Conservation (phyloP, 2,888 invertebrate species). For the Aleiodes leptofemur region DNA sequence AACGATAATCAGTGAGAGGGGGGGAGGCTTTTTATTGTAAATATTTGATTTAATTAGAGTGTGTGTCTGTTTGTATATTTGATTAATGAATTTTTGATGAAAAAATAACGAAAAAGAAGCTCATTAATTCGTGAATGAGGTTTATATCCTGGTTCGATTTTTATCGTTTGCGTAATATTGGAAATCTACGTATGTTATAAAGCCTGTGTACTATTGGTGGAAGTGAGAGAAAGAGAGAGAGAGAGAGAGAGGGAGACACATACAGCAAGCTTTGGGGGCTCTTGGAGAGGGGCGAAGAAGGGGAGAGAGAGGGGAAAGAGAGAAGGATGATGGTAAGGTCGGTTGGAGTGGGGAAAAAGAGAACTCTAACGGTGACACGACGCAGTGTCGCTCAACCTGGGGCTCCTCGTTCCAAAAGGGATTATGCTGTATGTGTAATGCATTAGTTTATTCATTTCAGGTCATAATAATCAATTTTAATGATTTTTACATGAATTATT, state of each 20-base stretch:
- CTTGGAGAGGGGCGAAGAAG: neutral
- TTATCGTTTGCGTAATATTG: conserved; percentile 37
- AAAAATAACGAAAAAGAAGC: neutral
- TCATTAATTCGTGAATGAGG: neutral
- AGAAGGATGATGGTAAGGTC: conserved; percentile 35
- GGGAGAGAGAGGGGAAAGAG: conserved; percentile 11
- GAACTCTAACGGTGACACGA: conserved; percentile 70
- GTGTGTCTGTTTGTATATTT: too few relatives aligned
- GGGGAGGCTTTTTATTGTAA: neutral
- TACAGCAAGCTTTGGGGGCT: neutral
- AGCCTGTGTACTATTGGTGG: conserved; percentile 32
- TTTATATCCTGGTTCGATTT: conserved; percentile 11
- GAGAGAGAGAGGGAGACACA: conserved; percentile 31
- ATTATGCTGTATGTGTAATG: conserved; percentile 41
- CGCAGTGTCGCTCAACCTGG: conserved; percentile 65
- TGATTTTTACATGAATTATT: conserved; percentile 5
- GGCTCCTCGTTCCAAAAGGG: conserved; percentile 50
- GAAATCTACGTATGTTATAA: conserved; percentile 32
- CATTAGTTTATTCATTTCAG: conserved; percentile 24
- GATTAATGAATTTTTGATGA: neutral
- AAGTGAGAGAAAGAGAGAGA: conserved; percentile 17
- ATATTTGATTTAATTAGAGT: neutral
- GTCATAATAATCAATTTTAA: neutral
- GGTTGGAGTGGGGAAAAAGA: conserved; percentile 51
- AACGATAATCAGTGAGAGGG: neutral